Percentiles rank a stretch among this genome's conserved stretches.
These are phyloP conservation scores for Xestoiulus laeticollis DNA, from an alignment of 2,888 invertebrate species.

Conservation along the genomic window DNA sequence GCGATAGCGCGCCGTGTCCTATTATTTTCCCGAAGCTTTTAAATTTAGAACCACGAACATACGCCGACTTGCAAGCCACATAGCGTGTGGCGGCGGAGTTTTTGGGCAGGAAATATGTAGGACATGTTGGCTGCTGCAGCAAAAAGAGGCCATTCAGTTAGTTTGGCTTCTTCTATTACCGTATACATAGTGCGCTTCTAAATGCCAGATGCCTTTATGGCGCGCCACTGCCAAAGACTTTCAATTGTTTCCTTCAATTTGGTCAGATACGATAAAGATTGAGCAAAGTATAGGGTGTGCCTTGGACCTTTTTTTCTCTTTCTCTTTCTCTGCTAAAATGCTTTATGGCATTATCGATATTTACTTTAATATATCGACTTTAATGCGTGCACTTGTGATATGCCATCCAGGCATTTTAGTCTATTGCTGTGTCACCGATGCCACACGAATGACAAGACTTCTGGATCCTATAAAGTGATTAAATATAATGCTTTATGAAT, in stretches of 20 bases:
- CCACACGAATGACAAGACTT: too few species aligned
- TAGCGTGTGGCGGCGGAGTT: not conserved
- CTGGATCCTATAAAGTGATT: too few species aligned
- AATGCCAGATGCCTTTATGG: not conserved
- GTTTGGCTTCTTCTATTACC: not conserved
- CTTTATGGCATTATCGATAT: not conserved
- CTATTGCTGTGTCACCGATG: too few species aligned
- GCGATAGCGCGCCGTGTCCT: conserved; percentile 9
- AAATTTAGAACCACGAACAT: not conserved
- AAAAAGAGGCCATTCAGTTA: not conserved
- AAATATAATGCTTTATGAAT: too few species aligned
- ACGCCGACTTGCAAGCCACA: not conserved
- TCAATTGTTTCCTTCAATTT: conserved; percentile 1
- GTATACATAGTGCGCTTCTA: not conserved
- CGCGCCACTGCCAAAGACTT: not conserved
- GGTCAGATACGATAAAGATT: conserved; percentile 9
- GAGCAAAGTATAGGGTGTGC: not conserved
- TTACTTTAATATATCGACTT: too few species aligned
- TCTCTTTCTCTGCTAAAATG: not conserved
- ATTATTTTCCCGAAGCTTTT: not conserved
- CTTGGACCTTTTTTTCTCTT: not conserved
- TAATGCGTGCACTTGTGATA: too few species aligned
- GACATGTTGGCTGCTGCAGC: not conserved
- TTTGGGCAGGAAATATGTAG: conserved; percentile 5
- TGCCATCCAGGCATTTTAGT: too few species aligned